Conservation (phyloP, 2,113 vertebrate species). For the Thermophis baileyi region DNA sequence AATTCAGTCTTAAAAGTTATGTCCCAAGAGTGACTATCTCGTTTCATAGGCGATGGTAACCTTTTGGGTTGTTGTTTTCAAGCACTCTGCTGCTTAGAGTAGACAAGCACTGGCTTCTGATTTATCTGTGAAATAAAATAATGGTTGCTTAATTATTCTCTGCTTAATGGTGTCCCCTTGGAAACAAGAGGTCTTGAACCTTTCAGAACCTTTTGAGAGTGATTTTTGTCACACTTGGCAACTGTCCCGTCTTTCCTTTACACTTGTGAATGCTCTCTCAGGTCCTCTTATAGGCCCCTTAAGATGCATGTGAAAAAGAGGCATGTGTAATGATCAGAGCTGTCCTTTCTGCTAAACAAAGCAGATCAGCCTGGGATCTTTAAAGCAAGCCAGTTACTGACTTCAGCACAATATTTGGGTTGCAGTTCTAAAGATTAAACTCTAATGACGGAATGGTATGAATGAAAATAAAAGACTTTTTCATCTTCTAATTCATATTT, state of each 20-base stretch:
- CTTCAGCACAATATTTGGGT: not conserved
- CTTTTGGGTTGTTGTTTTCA: conserved; percentile 7
- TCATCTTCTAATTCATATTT: not conserved
- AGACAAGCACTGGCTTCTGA: conserved; percentile 18
- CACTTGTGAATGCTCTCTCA: conserved; percentile 8
- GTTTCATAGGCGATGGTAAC: conserved; percentile 9
- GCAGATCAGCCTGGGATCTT: not conserved
- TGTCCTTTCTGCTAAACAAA: not conserved
- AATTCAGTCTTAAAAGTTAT: not conserved
- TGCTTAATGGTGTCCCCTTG: conserved; percentile 32
- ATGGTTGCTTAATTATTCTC: conserved; percentile 25
- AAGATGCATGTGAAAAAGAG: conserved; percentile 2
- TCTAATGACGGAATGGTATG: not conserved
- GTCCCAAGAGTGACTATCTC: conserved; percentile 8
- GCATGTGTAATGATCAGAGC: not conserved
- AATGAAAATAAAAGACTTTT: not conserved
- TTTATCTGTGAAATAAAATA: conserved; percentile 39
- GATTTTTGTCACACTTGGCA: conserved; percentile 35
- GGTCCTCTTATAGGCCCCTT: not conserved
- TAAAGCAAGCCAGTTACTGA: not conserved
- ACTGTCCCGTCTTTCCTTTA: not conserved
- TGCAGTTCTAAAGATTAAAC: not conserved
- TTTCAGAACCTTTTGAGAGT: conserved; percentile 29
- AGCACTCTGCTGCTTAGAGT: not conserved
- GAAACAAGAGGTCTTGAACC: conserved; percentile 31